Evolutionary conservation across 2,888 invertebrate species (phyloP).

Genomic region (Apantesis nais): DNA sequence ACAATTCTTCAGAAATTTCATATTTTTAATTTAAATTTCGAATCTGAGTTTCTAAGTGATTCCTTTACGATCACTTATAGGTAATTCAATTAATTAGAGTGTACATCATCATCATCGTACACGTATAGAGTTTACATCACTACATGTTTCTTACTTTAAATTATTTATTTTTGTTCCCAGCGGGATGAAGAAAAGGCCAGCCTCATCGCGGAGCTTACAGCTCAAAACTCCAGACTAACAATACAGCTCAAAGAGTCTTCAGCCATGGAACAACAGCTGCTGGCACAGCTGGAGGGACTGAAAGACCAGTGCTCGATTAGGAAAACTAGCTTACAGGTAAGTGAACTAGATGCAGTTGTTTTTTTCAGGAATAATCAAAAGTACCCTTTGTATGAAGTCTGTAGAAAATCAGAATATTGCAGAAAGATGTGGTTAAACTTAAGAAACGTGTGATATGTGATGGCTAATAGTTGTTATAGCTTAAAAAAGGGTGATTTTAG

Average conservation of each 20-base stretch:
- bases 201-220: constrained; percentile 93
- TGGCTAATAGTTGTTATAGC: no score
- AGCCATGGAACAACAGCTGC: constrained; percentile 91
- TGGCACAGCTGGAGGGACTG: constrained; percentile 92
- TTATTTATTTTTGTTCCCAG: constrained; percentile 65
- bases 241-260: constrained; percentile 94
- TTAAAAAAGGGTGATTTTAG: no score
- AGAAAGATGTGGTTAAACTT: no score
- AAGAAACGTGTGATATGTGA: no score
- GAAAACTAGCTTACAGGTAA: constrained; percentile 89
- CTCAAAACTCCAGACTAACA: constrained; percentile 95
- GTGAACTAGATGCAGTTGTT: not conserved
- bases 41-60: no score
- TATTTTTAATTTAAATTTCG: no score
- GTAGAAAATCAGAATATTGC: not conserved
- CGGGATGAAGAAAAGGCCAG: constrained; percentile 92
- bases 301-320: constrained; percentile 94
- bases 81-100: no score
- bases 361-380: not conserved
- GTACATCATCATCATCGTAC: no score
- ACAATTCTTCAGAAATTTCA: not conserved
- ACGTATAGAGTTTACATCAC: not conserved
- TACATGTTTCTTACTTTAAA: not conserved
- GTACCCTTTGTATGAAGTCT: not conserved
- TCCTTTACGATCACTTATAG: no score